Percentiles rank a stretch among this genome's conserved stretches.
phyloP scores from a whole-genome alignment of 2,113 vertebrate genomes.

The Otocyon megalotis region DNA sequence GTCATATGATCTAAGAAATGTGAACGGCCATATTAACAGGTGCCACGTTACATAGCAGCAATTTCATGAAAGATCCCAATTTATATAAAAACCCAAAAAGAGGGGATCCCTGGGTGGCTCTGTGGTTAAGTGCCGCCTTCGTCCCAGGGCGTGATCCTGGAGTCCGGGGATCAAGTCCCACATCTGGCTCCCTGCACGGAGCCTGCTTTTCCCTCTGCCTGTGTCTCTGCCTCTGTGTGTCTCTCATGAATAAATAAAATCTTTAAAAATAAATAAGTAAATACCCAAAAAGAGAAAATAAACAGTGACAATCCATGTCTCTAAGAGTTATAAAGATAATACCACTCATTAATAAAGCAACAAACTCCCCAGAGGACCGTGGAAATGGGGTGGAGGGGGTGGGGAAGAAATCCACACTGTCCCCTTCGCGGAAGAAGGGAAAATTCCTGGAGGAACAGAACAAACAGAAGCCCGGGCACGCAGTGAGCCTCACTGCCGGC shows the following conservation, averaged over 20 bases:
- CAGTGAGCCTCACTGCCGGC: fast-evolving
- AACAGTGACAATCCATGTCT: background rate
- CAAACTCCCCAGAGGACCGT: fast-evolving
- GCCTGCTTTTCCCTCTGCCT: no score
- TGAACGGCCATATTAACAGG: fast-evolving
- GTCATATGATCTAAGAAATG: background rate
- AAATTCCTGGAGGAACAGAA: fast-evolving
- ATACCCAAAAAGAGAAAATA: background rate
- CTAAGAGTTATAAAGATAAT: background rate
- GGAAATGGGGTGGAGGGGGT: background rate
- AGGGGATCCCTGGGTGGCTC: no score
- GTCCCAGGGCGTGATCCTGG: no score
- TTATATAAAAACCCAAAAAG: background rate
- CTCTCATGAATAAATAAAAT: no score
- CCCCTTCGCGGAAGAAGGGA: background rate
- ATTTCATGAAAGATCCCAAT: background rate
- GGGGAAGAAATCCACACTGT: no score
- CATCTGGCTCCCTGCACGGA: no score
- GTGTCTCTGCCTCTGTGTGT: no score
- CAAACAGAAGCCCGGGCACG: background rate
- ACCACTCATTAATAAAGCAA: background rate
- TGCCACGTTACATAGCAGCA: fast-evolving
- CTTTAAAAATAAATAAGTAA: no score
- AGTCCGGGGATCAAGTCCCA: no score
- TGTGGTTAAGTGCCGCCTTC: no score